phyloP scores from a whole-genome alignment of 1,140 invertebrate genomes.

The Meloidogyne chitwoodi region DNA sequence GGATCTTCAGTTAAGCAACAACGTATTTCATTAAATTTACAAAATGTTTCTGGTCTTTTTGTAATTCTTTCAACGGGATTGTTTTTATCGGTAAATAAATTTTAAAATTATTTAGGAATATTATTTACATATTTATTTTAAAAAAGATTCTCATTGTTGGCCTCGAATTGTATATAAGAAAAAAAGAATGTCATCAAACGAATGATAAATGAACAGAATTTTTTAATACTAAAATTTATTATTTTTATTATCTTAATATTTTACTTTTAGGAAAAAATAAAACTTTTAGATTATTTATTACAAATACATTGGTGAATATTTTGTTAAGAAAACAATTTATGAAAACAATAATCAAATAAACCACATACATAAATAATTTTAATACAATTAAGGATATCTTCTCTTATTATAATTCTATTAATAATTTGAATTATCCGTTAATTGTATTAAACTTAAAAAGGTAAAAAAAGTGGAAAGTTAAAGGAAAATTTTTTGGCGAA shows the following conservation, averaged over 20 bases:
- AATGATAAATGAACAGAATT: not conserved
- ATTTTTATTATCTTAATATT: too few relatives aligned
- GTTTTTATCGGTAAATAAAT: slow-evolving; percentile 30
- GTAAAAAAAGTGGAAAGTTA: not conserved
- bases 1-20: slow-evolving; percentile 58
- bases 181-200: not conserved
- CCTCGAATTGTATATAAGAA: slow-evolving; percentile 32
- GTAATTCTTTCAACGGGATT: slow-evolving; percentile 53
- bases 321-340: not conserved
- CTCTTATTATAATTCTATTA: too few relatives aligned
- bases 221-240: too few relatives aligned
- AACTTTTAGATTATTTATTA: not conserved
- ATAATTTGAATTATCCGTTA: not conserved
- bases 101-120: not conserved
- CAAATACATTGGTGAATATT: not conserved
- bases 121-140: not conserved
- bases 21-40: slow-evolving; percentile 52
- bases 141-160: slow-evolving; percentile 17
- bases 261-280: too few relatives aligned
- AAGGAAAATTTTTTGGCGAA: not conserved
- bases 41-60: slow-evolving; percentile 59
- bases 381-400: not conserved
- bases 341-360: not conserved
- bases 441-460: not conserved
- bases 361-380: not conserved